Percentiles rank a stretch among this genome's conserved stretches.
Conservation (phyloP, 1,140 invertebrate species). For the Lysiphlebus fabarum region DNA sequence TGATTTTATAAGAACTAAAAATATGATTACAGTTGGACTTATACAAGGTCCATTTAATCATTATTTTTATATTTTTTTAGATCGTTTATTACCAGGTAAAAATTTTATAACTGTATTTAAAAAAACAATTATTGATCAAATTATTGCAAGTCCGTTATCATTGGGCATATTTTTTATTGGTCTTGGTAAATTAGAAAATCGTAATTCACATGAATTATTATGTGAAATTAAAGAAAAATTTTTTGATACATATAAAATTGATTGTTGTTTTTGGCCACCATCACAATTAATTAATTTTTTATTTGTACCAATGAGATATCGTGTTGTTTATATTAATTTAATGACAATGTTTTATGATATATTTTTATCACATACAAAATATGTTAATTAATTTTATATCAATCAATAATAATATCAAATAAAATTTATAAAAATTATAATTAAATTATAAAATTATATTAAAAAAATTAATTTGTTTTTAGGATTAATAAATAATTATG, state of each 20-base stretch:
- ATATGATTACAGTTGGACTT: constrained; percentile 70
- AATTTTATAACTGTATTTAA: constrained; percentile 55
- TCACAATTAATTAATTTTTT: constrained; percentile 78
- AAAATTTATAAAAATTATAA: not conserved
- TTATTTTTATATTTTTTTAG: constrained; percentile 73
- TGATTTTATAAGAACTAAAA: constrained; percentile 30
- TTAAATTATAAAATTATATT: too few relatives aligned
- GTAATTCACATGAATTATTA: constrained; percentile 54
- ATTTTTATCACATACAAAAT: constrained; percentile 77
- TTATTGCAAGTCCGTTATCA: constrained; percentile 70
- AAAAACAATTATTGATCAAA: constrained; percentile 73
- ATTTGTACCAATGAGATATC: constrained; percentile 68
- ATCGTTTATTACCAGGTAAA: constrained; percentile 64
- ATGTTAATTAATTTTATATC: constrained; percentile 55
- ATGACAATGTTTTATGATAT: constrained; percentile 77
- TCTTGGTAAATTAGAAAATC: constrained; percentile 66
- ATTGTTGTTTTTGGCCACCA: constrained; percentile 80
- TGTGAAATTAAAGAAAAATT: constrained; percentile 68
- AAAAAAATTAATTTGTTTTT: too few relatives aligned
- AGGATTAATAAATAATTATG: too few relatives aligned
- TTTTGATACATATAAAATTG: constrained; percentile 62
- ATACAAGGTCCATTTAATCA: constrained; percentile 72
- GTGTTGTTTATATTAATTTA: constrained; percentile 76
- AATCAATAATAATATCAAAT: not conserved
- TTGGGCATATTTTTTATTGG: constrained; percentile 71